These are phyloP conservation scores for Eupithecia subfuscata DNA, from an alignment of 2,888 invertebrate species.

Conservation along the genomic window DNA sequence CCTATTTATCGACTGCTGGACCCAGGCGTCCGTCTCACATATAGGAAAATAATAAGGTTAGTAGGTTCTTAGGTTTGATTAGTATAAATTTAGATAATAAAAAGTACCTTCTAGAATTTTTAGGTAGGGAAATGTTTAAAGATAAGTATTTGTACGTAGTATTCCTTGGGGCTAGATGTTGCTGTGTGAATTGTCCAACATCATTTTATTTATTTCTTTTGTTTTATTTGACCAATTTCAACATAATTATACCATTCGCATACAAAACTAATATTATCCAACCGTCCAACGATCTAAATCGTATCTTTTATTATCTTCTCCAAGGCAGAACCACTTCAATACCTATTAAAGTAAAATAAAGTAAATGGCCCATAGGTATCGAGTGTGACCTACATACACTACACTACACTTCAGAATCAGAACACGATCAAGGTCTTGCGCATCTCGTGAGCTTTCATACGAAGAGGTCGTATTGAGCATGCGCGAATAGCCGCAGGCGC, in stretches of 20 bases:
- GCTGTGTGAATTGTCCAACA: no score
- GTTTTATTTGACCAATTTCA: not conserved
- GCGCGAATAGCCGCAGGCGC: conserved; percentile 5
- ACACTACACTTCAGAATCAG: conserved; percentile 3
- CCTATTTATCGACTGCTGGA: no score
- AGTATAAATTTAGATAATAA: no score
- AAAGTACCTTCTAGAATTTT: no score
- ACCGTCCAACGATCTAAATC: not conserved
- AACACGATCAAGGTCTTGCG: conserved; percentile 15
- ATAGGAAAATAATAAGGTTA: no score
- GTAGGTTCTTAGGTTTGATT: no score
- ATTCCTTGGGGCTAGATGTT: no score
- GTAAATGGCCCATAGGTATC: not conserved
- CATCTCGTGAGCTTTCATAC: conserved; percentile 36
- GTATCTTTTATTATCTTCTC: not conserved
- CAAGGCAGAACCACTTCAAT: not conserved
- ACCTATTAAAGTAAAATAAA: not conserved
- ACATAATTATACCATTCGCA: not conserved
- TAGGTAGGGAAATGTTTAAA: no score
- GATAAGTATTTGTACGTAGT: no score
- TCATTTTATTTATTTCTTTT: no score
- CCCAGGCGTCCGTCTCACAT: no score
- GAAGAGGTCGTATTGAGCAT: conserved; percentile 37
- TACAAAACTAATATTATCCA: not conserved
- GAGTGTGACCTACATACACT: conserved; percentile 9